Base-by-base conservation (phyloP, 2,113 vertebrate genomes). In the Dasyprocta punctata region DNA sequence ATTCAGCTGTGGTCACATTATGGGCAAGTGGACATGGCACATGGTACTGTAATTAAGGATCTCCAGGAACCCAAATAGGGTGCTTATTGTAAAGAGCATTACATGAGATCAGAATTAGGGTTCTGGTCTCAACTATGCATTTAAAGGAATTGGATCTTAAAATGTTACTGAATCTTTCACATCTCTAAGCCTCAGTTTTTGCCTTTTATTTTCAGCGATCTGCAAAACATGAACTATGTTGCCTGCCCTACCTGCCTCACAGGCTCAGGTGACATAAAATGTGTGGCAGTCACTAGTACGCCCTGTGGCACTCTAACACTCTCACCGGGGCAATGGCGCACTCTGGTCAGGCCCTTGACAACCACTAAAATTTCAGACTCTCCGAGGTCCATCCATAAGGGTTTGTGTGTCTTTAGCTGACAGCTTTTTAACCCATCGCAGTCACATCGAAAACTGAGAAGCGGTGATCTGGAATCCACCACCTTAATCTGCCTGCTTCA, bases 171-270 rank as follows among this genome's bases (percentile, higher is more conserved):
- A 33, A 2, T 54, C 56, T 71, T 83, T 52, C 65, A 65, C 17
- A 13, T 83, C 58, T 60, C 56, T 38, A 30, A 60, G 30, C 7
- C 58, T 71, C 67, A 20, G 16, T 44, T 47, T 63, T 44, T 22
- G 80, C 4, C 33, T 89, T 75, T 96, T 86, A 71, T 88, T 90
- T 84, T 87, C 58, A 81, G 8, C 75, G 28, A 84, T 90, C 14
- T 41, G 16, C 56, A 69, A 65, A 38, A 33, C 61, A 10, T 52
- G 30, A 63, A 73, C 73, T 52, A 71, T 3, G 81, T 33, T 60
- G 12, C 36, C 77, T 83, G 52, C 44, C 56, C 33, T 58, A 89
- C 28, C 5, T 77, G 60, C 30, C 85, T 80, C 28, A 61, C 22
- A 61, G 60, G 54, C 61, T 84, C 54, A 47, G 24, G 41, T 54